These are phyloP conservation scores for Enteromius radiatus DNA, from an alignment of 2,797 vertebrate genomes.

Conservation along the genomic window DNA sequence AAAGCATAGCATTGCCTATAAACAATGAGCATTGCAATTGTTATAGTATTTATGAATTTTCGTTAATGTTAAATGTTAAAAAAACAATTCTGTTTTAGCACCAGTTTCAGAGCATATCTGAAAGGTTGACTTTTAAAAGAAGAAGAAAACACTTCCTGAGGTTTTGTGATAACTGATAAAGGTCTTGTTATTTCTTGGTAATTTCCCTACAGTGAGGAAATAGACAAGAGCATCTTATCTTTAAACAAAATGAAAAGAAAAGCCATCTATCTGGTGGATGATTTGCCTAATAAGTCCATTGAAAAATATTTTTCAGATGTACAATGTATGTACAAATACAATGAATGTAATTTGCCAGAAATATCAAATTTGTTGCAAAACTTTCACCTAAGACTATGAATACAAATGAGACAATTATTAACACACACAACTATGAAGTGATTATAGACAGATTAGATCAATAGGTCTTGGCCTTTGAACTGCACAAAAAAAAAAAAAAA, in stretches of 20 bases:
- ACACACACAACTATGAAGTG: neutral
- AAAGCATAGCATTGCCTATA: neutral
- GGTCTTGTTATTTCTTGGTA: neutral
- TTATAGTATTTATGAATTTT: neutral
- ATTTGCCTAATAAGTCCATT: neutral
- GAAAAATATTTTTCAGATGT: neutral
- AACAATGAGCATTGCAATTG: neutral
- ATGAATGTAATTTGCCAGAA: neutral
- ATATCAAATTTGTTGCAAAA: neutral
- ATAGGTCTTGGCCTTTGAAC: neutral
- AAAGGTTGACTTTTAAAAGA: constrained; percentile 1
- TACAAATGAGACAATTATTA: neutral
- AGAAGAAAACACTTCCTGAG: neutral
- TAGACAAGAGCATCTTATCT: neutral
- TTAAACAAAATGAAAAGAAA: neutral
- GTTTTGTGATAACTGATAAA: neutral
- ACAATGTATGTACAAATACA: no score
- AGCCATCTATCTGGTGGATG: neutral
- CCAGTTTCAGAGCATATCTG: neutral
- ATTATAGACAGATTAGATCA: neutral
- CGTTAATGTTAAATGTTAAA: neutral
- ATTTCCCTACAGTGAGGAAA: neutral
- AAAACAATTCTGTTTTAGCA: neutral
- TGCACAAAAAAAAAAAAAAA: neutral
- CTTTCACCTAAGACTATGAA: neutral